Percentiles rank a stretch among this genome's conserved stretches.
These are phyloP conservation scores for Pseudomugil gertrudae DNA, from an alignment of 2,797 vertebrate species.

Conservation along the genomic window DNA sequence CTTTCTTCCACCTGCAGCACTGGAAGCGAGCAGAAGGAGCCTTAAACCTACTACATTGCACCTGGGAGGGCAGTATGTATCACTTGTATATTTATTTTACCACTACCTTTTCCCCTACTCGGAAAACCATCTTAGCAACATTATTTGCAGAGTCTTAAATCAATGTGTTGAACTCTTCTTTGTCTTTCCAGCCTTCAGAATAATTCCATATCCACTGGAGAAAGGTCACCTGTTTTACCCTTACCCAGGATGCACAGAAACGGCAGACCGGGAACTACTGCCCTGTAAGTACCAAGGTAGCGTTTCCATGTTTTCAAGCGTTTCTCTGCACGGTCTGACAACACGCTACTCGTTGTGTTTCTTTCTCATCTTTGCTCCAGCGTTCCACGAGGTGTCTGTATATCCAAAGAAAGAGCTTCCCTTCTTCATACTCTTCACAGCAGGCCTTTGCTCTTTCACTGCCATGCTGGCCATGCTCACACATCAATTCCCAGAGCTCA, in stretches of 20 bases:
- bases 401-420: slow-evolving; percentile 99
- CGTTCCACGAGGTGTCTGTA: slow-evolving; percentile 97
- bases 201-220: slow-evolving; percentile 97
- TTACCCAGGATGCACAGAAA: slow-evolving; percentile 98
- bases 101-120: neutral
- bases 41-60: slow-evolving; percentile 95
- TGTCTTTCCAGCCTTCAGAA: slow-evolving; percentile 89
- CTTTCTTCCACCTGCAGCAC: slow-evolving; percentile 98
- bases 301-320: neutral
- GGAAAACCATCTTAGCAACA: neutral
- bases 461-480: slow-evolving; percentile 98
- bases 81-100: neutral
- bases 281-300: slow-evolving; percentile 84
- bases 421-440: slow-evolving; percentile 99
- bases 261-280: slow-evolving; percentile 95
- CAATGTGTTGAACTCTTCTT: neutral
- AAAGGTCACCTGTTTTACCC: slow-evolving; percentile 99
- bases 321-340: neutral
- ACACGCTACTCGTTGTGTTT: neutral
- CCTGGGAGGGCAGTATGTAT: slow-evolving; percentile 90
- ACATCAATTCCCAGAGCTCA: slow-evolving; percentile 98
- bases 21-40: slow-evolving; percentile 99
- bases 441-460: slow-evolving; percentile 97
- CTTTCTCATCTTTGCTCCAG: slow-evolving; percentile 67
- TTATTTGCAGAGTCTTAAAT: slow-evolving; percentile 8